A percentile compares a stretch with the other conserved stretches of the same genome.
These are phyloP conservation scores for Australoheros facetus DNA, from an alignment of 2,797 vertebrate genomes.

Conservation along the genomic window DNA sequence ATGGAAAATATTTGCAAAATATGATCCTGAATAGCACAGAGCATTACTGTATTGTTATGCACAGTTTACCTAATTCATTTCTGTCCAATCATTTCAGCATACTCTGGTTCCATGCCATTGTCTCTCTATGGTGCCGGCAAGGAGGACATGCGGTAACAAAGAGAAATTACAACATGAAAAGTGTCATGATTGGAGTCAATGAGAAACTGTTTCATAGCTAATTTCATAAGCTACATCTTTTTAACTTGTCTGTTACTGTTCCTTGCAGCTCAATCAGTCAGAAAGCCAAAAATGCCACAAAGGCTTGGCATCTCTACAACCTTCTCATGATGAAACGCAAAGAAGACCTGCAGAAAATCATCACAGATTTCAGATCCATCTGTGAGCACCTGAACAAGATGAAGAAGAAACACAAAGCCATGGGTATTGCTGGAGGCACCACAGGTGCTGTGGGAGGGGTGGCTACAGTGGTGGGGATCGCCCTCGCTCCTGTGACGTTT, in stretches of 20 bases:
- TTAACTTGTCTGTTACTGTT: not conserved
- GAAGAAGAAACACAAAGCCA: constrained; percentile 62
- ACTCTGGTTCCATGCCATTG: constrained; percentile 27
- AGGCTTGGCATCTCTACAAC: constrained; percentile 63
- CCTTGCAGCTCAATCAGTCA: constrained; percentile 56
- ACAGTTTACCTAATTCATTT: not conserved
- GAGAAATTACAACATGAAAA: not conserved
- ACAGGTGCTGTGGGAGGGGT: constrained; percentile 72
- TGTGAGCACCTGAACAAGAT: constrained; percentile 61
- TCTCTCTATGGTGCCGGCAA: constrained; percentile 47
- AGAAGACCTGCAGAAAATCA: constrained; percentile 38
- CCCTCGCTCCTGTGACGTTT: constrained; percentile 71
- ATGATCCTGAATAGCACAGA: not conserved
- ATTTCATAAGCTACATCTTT: not conserved
- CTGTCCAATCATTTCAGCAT: constrained; percentile 46
- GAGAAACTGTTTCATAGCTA: not conserved
- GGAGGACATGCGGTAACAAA: constrained; percentile 69
- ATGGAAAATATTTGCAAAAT: not conserved
- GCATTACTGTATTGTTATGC: not conserved
- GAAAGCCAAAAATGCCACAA: constrained; percentile 50
- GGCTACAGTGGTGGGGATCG: constrained; percentile 67
- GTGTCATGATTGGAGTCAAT: not conserved
- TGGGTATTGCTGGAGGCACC: constrained; percentile 71
- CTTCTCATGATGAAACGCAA: constrained; percentile 63
- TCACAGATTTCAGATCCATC: constrained; percentile 57